A percentile compares a stretch with the other conserved stretches of the same genome.
Evolutionary conservation across 2,113 vertebrate genomes (phyloP).

Genomic region (Neotoma lepida): DNA sequence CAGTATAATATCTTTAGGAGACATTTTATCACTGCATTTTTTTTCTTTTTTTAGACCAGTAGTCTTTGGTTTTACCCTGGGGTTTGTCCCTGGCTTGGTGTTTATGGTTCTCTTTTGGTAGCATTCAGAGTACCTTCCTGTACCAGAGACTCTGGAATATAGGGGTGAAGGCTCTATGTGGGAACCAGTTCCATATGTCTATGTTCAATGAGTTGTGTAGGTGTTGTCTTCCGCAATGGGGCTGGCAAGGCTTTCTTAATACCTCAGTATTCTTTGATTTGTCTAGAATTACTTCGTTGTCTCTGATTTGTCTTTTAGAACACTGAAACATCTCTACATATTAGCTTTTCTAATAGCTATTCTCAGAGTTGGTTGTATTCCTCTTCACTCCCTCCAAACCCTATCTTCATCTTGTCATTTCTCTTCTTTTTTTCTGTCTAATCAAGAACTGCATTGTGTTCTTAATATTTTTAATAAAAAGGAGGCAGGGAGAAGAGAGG

Average conservation of each 20-base stretch:
- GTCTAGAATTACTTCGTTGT: not conserved
- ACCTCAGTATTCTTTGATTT: not conserved
- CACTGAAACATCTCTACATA: not conserved
- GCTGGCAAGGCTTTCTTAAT: not conserved
- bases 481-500: not conserved
- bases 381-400: not conserved
- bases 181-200: not conserved
- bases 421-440: not conserved
- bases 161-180: not conserved
- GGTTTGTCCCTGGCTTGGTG: not conserved
- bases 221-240: not conserved
- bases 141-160: not conserved
- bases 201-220: not conserved
- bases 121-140: not conserved
- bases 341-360: not conserved
- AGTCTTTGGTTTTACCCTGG: not conserved
- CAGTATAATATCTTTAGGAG: not conserved
- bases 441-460: not conserved
- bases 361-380: not conserved
- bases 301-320: not conserved
- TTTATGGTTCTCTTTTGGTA: not conserved
- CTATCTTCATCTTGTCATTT: not conserved
- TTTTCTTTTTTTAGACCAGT: no score
- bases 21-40: not conserved
- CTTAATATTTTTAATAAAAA: conserved; percentile 40